A percentile compares a stretch with the other conserved stretches of the same genome.
These are phyloP conservation scores for Pantherophis alleghaniensis DNA, from an alignment of 2,797 vertebrate genomes.

Conservation along the genomic window DNA sequence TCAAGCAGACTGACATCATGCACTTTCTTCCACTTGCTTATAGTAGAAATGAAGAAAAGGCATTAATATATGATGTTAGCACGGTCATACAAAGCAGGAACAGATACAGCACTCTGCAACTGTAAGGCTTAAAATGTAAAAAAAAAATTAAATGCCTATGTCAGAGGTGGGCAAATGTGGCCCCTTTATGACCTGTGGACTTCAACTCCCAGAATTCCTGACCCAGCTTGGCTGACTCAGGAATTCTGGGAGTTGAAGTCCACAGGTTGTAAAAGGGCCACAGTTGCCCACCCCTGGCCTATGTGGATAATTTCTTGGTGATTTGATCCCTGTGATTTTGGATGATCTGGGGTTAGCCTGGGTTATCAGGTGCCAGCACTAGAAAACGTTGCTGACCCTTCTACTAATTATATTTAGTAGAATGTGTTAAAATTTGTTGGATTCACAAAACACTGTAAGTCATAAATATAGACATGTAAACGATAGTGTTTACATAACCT, in stretches of 20 bases:
- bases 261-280: too few relatives aligned
- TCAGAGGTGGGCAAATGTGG: too few relatives aligned
- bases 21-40: slow-evolving; percentile 75
- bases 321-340: background rate
- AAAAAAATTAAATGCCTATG: background rate
- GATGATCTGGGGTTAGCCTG: background rate
- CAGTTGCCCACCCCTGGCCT: too few relatives aligned
- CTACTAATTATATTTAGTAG: background rate
- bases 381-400: background rate
- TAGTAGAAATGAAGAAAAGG: slow-evolving; percentile 74
- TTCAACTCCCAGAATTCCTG: too few relatives aligned
- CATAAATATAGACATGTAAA: background rate
- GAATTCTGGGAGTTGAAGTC: too few relatives aligned
- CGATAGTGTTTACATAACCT: background rate
- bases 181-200: too few relatives aligned
- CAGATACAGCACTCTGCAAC: slow-evolving; percentile 56
- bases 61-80: slow-evolving; percentile 82
- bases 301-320: background rate
- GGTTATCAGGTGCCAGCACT: background rate
- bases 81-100: slow-evolving; percentile 64
- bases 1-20: slow-evolving; percentile 86
- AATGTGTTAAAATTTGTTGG: background rate
- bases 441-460: background rate
- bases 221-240: too few relatives aligned
- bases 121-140: slow-evolving; percentile 63